Base-by-base conservation (phyloP, 2,888 invertebrate genomes). In the Hypselothyrea guttata region DNA sequence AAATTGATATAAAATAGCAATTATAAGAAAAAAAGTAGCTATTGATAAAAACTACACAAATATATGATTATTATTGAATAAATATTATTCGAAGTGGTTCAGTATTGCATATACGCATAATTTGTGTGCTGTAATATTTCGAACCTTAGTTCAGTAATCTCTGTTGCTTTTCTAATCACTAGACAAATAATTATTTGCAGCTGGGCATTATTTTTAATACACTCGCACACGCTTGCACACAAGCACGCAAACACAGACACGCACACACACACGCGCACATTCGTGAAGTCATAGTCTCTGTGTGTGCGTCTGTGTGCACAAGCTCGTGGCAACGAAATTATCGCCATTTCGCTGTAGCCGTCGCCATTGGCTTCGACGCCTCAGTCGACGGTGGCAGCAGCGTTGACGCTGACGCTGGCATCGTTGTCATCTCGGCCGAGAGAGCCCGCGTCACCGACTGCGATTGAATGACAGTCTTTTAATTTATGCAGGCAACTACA, bases 401-500 rank as follows among this genome's bases (percentile, higher is more conserved):
- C n/a, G 28, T 30, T 12, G 28, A 7, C 9, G 58, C 22, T 13
- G 34, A 8, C 44, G 12, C 34, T 12, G 16, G 18, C n/a, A 9
- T 40, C 22, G 11, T n/a, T 22, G 18, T 40, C 12, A 8, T 4
- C n/a, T 22, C 22, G 5, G 22, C 5, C 22, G 22, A 22, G 22
- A 22, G 9, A 16, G 52, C 31, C 12, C 37, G 58, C 56, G 49
- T 53, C 53, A 40, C 41, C 47, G 62, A 46, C 75, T 62, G 67
- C 67, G 62, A 58, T 65, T 67, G 66, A 68, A 73, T 75, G 75
- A 81, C 81, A 74, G 62, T 16, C 37, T 64, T 72, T 68, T 73
- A 82, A 78, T 82, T 78, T 82, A 78, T 78, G 66, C 82, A 73
- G 62, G 60, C 60, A 70, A 77, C 75, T 70, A 65, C 52, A 75